Percentiles rank a stretch among this genome's conserved stretches.
Evolutionary conservation across 2,888 invertebrate species (phyloP).

Genomic region (Tiphia femorata): DNA sequence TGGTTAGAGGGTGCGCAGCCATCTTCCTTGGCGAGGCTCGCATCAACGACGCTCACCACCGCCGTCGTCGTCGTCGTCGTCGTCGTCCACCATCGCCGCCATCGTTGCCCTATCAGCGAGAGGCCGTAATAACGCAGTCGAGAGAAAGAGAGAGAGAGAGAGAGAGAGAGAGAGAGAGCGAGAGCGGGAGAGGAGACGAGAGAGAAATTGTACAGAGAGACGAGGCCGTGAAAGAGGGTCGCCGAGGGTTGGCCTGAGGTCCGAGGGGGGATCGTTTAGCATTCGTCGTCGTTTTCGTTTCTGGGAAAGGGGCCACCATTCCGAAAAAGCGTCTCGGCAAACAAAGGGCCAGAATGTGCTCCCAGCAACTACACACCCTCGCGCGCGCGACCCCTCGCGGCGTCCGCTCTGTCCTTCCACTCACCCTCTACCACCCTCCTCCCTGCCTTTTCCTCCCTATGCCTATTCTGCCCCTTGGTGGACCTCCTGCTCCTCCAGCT

Average conservation of each 20-base stretch:
- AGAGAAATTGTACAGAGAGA: neutral
- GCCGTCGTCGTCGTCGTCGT: neutral
- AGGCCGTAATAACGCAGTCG: neutral
- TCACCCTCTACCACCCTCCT: neutral
- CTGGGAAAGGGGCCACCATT: slow-evolving; percentile 29
- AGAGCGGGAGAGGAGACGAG: slow-evolving; percentile 22
- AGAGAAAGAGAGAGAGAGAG: neutral
- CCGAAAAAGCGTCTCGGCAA: slow-evolving; percentile 50
- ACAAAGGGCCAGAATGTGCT: slow-evolving; percentile 53
- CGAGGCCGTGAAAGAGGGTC: slow-evolving; percentile 18
- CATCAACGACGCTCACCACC: neutral
- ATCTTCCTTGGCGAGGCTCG: too few species aligned
- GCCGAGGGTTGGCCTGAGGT: slow-evolving; percentile 53
- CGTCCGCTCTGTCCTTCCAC: too few species aligned
- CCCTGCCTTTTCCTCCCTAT: neutral
- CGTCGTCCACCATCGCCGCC: neutral
- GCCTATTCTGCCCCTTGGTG: too few species aligned
- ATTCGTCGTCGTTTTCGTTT: slow-evolving; percentile 55
- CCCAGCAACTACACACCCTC: slow-evolving; percentile 41
- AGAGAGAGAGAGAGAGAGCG: neutral
- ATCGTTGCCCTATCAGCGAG: neutral
- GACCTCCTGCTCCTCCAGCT: slow-evolving; percentile 27
- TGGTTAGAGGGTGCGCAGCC: too few species aligned
- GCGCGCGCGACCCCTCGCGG: too few species aligned
- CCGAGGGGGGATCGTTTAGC: slow-evolving; percentile 64